Base-by-base conservation (phyloP, 2,888 invertebrate species). In the Drosophila vallismaia region DNA sequence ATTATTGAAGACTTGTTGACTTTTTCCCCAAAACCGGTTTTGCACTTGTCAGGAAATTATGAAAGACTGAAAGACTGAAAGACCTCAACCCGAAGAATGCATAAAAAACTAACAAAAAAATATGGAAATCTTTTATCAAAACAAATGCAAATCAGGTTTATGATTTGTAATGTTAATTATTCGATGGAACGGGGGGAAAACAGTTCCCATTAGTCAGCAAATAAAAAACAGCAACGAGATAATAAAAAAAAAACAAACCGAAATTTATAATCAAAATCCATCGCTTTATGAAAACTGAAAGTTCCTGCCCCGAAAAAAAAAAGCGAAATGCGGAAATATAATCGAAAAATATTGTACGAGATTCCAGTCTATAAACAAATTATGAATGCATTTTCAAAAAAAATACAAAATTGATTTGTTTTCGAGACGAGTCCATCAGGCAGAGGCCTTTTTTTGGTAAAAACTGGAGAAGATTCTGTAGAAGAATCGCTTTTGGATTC, bases 101-200 rank as follows among this genome's bases (percentile, higher is more conserved):
- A 79, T 79, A 72, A 55, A 55, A 70, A 45, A 49, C 51, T 38
- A 63, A 57, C 33, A 53, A 51, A 40, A 66, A 26, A 38, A 33
- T 44, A 48, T 24, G 7, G 29, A 55, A 63, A 55, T 54, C 73
- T 72, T 72, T 72, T 64, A 72, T 54, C 28, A 64, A 64, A 53
- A 54, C 53, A 50, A 70, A 83, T 83, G 88, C 86, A 83, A 83
- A 83, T 83, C 71, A 51, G 66, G 60, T 80, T 80, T 84, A 76
- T 86, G 79, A 82, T 86, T 87, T 83, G 75, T 86, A 83, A 86
- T 78, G 88, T 78, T 88, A 84, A 86, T 84, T 81, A 84, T 77
- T 74, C 68, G 36, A 38, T 42, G 49, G 48, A n/a, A n/a, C n/a
- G 29, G n/a, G 12, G 5, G 40, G 12, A 3, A 9, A 6, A 4